A percentile compares a stretch with the other conserved stretches of the same genome.
Conservation (phyloP, 2,113 vertebrate genomes). For the Panurus biarmicus region DNA sequence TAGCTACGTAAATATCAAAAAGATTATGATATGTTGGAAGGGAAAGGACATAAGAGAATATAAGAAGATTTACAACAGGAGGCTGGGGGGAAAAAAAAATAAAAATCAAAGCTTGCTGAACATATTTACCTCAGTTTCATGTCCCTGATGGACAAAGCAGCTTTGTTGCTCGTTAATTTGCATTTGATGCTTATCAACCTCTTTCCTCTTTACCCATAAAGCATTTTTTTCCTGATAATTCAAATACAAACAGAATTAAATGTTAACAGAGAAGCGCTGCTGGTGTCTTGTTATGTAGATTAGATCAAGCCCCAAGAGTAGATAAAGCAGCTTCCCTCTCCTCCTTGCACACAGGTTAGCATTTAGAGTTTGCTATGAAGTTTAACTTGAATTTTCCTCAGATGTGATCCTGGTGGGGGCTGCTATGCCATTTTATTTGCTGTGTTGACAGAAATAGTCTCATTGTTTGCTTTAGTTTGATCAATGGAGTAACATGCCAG, state of each 20-base stretch:
- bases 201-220: background rate
- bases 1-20: slow-evolving; percentile 28
- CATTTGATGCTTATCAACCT: background rate
- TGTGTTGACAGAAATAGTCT: background rate
- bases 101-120: background rate
- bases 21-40: background rate
- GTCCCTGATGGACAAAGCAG: background rate
- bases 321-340: background rate
- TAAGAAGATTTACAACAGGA: background rate
- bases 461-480: background rate
- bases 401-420: background rate
- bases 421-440: background rate
- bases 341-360: background rate
- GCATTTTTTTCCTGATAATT: background rate
- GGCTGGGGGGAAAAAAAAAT: background rate
- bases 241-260: background rate
- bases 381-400: background rate
- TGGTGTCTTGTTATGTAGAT: background rate
- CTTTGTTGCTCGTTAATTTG: background rate
- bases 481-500: background rate
- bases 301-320: background rate
- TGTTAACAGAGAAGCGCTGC: background rate
- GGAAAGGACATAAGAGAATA: slow-evolving; percentile 21
- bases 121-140: background rate
- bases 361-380: background rate